These are phyloP conservation scores for Pseudanteris insignis DNA, from an alignment of 2,888 invertebrate genomes.

Conservation along the genomic window DNA sequence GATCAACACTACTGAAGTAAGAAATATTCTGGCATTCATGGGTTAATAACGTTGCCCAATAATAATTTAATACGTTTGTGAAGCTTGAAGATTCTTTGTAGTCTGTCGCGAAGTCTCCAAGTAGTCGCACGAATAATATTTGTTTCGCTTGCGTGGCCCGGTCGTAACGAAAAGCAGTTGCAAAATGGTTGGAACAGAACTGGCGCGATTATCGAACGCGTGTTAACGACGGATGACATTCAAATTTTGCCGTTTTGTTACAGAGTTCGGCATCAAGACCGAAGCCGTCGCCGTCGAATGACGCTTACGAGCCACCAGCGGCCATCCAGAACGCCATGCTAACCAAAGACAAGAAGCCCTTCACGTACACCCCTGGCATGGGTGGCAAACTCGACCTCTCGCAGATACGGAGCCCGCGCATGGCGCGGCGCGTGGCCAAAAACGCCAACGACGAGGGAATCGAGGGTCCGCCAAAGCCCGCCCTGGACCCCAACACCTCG, in stretches of 20 bases:
- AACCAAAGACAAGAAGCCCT: constrained; percentile 95
- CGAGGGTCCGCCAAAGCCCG: constrained; percentile 69
- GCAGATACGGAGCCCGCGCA: constrained; percentile 88
- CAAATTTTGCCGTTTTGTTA: constrained; percentile 2
- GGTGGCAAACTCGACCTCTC: constrained; percentile 78
- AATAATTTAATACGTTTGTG: constrained; percentile 30
- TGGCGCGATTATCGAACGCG: too few species aligned
- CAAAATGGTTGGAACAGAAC: too few species aligned
- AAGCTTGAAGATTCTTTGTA: constrained; percentile 30
- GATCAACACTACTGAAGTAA: constrained; percentile 68
- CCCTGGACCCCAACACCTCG: constrained; percentile 62
- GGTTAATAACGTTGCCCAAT: constrained; percentile 28
- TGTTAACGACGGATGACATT: too few species aligned
- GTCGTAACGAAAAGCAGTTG: too few species aligned
- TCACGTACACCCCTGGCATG: constrained; percentile 95
- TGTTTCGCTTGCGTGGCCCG: too few species aligned
- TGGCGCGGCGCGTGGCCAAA: constrained; percentile 79
- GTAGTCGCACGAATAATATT: constrained; percentile 8
- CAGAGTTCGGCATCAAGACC: constrained; percentile 25
- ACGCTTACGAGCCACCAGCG: constrained; percentile 77
- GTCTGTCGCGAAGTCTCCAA: constrained; percentile 19
- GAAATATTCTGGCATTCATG: constrained; percentile 40
- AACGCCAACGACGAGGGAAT: constrained; percentile 79
- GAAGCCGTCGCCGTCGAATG: constrained; percentile 49
- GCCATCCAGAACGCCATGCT: constrained; percentile 94